Conservation (phyloP, 2,888 invertebrate species). For the Keiferia lycopersicella region DNA sequence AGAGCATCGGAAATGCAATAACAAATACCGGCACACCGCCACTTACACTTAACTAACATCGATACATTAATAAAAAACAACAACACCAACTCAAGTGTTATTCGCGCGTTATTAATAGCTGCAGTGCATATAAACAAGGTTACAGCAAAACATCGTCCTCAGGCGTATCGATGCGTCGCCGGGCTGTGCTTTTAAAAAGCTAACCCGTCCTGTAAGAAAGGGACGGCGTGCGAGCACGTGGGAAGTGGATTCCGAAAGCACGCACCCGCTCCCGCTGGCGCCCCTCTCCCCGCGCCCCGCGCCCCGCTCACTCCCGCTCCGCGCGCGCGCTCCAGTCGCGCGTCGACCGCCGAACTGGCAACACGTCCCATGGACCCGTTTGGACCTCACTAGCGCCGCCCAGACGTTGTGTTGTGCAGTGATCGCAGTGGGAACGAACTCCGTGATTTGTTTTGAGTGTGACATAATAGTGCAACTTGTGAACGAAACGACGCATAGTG, state of each 20-base stretch:
- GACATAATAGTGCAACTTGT: slow-evolving; percentile 68
- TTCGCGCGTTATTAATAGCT: slow-evolving; percentile 76
- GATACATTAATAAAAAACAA: slow-evolving; percentile 57
- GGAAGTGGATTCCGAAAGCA: slow-evolving; percentile 80
- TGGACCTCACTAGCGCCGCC: slow-evolving; percentile 54
- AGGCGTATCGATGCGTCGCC: slow-evolving; percentile 75
- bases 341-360: slow-evolving; percentile 74
- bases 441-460: slow-evolving; percentile 76
- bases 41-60: slow-evolving; percentile 60
- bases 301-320: slow-evolving; percentile 42
- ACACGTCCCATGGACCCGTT: slow-evolving; percentile 48
- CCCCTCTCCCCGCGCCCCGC: slow-evolving; percentile 47
- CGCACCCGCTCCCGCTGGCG: slow-evolving; percentile 65
- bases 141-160: slow-evolving; percentile 69
- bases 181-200: slow-evolving; percentile 75
- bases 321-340: slow-evolving; percentile 76
- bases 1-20: slow-evolving; percentile 58
- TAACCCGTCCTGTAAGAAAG: slow-evolving; percentile 77
- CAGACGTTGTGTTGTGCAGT: slow-evolving; percentile 57
- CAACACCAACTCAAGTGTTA: slow-evolving; percentile 63
- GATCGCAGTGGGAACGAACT: slow-evolving; percentile 72
- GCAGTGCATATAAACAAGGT: slow-evolving; percentile 77
- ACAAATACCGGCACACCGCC: slow-evolving; percentile 52
- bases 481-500: slow-evolving; percentile 68
- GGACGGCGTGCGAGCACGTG: slow-evolving; percentile 75